Evolutionary conservation across 2,888 invertebrate genomes (phyloP).

Genomic region (Aspidapion aeneum): DNA sequence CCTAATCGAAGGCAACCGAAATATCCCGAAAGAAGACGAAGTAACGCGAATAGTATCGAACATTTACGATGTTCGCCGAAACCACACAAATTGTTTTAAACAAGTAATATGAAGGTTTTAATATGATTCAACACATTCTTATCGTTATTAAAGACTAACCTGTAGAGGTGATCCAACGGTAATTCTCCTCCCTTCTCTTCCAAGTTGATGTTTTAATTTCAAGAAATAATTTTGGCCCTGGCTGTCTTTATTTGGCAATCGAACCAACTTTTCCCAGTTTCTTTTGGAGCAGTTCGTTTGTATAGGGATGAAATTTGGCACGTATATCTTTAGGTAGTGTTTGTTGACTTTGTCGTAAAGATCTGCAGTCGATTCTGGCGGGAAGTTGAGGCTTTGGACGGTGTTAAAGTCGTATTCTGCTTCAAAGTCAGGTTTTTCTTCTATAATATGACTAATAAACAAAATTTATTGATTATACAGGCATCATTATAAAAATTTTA

Average conservation of each 20-base stretch:
- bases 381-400: slow-evolving; percentile 47
- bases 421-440: slow-evolving; percentile 36
- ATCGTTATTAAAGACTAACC: too few species aligned
- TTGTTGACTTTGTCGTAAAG: slow-evolving; percentile 63
- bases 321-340: slow-evolving; percentile 60
- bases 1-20: too few species aligned
- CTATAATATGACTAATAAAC: slow-evolving; percentile 21
- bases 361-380: slow-evolving; percentile 51
- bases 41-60: too few species aligned
- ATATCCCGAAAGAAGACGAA: too few species aligned
- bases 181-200: slow-evolving; percentile 53
- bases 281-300: slow-evolving; percentile 63
- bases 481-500: background rate
- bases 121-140: too few species aligned
- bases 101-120: too few species aligned
- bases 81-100: too few species aligned
- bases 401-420: slow-evolving; percentile 43
- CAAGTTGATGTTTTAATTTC: slow-evolving; percentile 63
- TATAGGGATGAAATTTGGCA: slow-evolving; percentile 62
- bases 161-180: slow-evolving; percentile 71
- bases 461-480: slow-evolving; percentile 6
- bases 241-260: slow-evolving; percentile 54
- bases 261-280: slow-evolving; percentile 61
- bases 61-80: too few species aligned
- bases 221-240: slow-evolving; percentile 50